Base-by-base conservation (phyloP, 2,888 invertebrate species). In the Ramazzottius varieornatus region DNA sequence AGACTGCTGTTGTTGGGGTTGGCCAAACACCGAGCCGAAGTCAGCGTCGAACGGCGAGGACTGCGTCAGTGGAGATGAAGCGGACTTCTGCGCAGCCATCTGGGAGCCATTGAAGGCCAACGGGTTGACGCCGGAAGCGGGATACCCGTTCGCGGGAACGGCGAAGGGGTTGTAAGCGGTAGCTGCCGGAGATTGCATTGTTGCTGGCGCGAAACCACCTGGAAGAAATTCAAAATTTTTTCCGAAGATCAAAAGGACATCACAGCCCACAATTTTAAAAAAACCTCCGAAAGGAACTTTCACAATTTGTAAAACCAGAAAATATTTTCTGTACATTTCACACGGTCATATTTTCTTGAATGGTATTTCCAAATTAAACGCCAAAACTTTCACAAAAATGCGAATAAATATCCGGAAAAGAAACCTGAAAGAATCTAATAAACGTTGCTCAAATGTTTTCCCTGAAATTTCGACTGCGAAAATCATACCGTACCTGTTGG, bases 151-250 rank as follows among this genome's bases (percentile, higher is more conserved):
- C 67, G 83, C 81, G 20, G 84, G 82, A 70, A 84, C 84, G 70
- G 88, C 81, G 81, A 88, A 89, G 72, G 89, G 89, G 79, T 89
- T 90, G 65, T 32, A 29, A 32, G 32, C 46, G 2, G 32, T 63
- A 46, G 33, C 65, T n/a, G 29, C 65, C 2, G 54, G 33, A 29
- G 33, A 33, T 32, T 65, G 46, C 46, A 16, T 32, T 13, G 32
- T 8, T 32, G 64, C 13, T 32, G 13, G 32, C 32, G 2, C 16
- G 4, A 46, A 64, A 24, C 33, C 1, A 46, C 24, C 24, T 34
- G 4, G 65, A 33, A 24, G 32, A 64, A 32, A 63, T n/a, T n/a
- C 33, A 34, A 4, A 64, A 29, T 32, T 64, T n/a, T n/a, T n/a
- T n/a, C n/a, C n/a, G n/a, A n/a, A n/a, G n/a, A n/a, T n/a, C n/a